Evolutionary conservation across 2,888 invertebrate genomes (phyloP).

Genomic region (Chloromyia formosa): DNA sequence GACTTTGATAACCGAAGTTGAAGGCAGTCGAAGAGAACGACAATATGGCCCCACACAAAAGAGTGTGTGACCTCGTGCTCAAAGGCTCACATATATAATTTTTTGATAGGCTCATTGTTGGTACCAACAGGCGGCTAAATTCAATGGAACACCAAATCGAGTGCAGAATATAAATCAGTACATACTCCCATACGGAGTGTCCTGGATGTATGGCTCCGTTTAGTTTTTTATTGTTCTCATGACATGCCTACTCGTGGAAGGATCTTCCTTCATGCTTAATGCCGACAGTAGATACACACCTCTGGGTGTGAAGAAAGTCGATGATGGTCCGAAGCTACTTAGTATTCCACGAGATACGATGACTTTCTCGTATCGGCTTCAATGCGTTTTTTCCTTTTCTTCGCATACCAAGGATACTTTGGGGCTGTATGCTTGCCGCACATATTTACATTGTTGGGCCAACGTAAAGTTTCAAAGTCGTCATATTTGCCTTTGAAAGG

Average conservation of each 20-base stretch:
- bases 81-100: slow-evolving; percentile 32
- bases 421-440: not conserved
- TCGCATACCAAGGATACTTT: slow-evolving; percentile 4
- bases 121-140: slow-evolving; percentile 40
- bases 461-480: too few relatives aligned
- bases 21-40: not conserved
- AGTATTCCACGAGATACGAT: slow-evolving; percentile 15
- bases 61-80: slow-evolving; percentile 22
- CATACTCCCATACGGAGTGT: not conserved
- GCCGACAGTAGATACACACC: slow-evolving; percentile 16
- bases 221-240: slow-evolving; percentile 38
- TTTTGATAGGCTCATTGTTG: slow-evolving; percentile 43
- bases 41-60: not conserved
- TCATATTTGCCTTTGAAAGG: too few relatives aligned
- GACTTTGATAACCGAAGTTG: not conserved
- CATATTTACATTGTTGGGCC: too few relatives aligned
- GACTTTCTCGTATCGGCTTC: slow-evolving; percentile 9
- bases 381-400: slow-evolving; percentile 25
- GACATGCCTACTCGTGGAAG: slow-evolving; percentile 12
- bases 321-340: slow-evolving; percentile 30
- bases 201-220: slow-evolving; percentile 22
- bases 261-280: slow-evolving; percentile 14
- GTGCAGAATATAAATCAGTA: slow-evolving; percentile 37
- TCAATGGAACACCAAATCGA: slow-evolving; percentile 36
- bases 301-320: not conserved